Evolutionary conservation across 2,888 invertebrate genomes (phyloP), one percentile per base, ranked within the genome.

Genomic region (Pardosa pseudoannulata): DNA sequence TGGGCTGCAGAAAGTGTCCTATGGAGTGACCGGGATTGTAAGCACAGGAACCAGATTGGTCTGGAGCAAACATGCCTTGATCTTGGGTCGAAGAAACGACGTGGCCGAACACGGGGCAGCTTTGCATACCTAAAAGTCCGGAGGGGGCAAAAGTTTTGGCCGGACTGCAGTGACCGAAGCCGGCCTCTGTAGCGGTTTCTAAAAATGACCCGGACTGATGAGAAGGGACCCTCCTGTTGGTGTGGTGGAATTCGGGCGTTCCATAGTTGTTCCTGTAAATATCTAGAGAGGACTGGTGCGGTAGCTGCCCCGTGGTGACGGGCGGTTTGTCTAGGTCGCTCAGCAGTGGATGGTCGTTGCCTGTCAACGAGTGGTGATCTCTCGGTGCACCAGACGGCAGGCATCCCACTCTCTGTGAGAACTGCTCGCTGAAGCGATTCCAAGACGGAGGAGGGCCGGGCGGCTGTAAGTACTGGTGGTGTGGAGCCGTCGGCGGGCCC

Each of bases 41-140:
- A n/a, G 83, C 88, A 62, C 88, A 83, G 1, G 88, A 88, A 16
- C 81, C 82, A 7, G 75, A 64, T 16, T 64, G 67, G 28, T 39
- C 80, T 0, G 76, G 36, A 7, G 79, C 64, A 28, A 87, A 87
- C 87, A 87, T 79, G n/a, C 71, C 41, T 28, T 88, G 83, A 3
- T 83, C 88, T 32, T 88, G 88, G 11, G 78, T 70, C 6, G 79
- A 67, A 0, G 88, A 80, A 0, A 86, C 86, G 46, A 88, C 79
- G 32, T 88, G 88, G 16, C 88, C 86, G 29, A 88, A 88, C 7
- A 88, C 86, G 0, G 88, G 81, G 19, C 88, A 88, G 28, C 88
- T 88, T 67, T 86, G 88, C 70, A 88, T 83, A 28, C 86, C 65
- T 46, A 88, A 23, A 3, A 87, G 74, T 32, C 85, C 85, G 0